Evolutionary conservation across 2,113 vertebrate species (phyloP), one percentile per base, ranked within the genome.

Genomic region (Sander vitreus): DNA sequence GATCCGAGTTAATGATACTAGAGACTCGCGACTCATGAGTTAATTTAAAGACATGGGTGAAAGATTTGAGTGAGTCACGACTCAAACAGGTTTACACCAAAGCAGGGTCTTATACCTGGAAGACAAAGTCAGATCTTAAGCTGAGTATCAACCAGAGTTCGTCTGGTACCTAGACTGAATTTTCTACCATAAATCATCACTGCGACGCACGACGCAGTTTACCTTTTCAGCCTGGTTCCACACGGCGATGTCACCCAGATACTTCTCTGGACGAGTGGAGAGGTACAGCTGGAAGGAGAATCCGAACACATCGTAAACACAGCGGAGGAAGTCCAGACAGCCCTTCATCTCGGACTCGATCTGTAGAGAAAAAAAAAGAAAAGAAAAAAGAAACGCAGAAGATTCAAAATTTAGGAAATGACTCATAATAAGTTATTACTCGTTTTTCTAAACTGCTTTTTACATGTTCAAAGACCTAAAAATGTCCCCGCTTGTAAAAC

Each of bases 211-310:
- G 25, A 25, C 21, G 25, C 12, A 8, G n/a, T 66, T 84, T 90
- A 98, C 98, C 97, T 97, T 96, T 89, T 99, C 98, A 9, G 98
- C 98, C 73, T 94, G 94, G 74, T 98, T 92, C 98, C 98, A 99
- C 36, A 97, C 85, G 18, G 95, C 90, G 6, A 95, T 75, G 62
- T 99, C 96, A 47, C 98, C 98, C 21, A 99, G 93, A 62, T 96
- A 99, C 82, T 96, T 96, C 57, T 97, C 96, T 2, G 98, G 97
- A 57, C 97, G 96, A 11, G 97, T 99, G 45, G 98, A 99, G 68
- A 99, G 96, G 85, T 96, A 82, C 15, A 99, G 93, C 93, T 99
- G 97, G 93, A 99, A 99, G 72, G 97, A 97, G 88, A 99, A 98
- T 47, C 97, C 97, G 67, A 99, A 97, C 1, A 96, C 93, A 10